Conservation (phyloP, 1,140 invertebrate genomes). For the Potamilus streckersoni region DNA sequence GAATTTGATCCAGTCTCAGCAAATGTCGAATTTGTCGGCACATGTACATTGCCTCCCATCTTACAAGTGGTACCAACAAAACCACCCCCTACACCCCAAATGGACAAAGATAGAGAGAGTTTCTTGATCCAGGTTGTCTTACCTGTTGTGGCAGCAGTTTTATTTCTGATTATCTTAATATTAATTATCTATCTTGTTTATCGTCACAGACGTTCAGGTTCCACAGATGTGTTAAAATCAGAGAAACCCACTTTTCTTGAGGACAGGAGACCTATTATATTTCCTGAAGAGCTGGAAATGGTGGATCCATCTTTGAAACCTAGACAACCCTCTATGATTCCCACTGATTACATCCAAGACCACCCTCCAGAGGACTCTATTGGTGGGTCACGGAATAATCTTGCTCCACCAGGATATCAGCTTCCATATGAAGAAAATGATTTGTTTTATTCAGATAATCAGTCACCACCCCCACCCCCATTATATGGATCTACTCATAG, state of each 20-base stretch:
- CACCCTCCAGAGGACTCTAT: conserved; percentile 13
- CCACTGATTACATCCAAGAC: conserved; percentile 36
- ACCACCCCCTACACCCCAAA: not conserved
- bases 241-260: conserved; percentile 45
- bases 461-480: conserved; percentile 13
- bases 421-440: conserved; percentile 20
- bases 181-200: conserved; percentile 25
- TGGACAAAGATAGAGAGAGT: not conserved
- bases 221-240: conserved; percentile 18
- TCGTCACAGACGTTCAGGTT: conserved; percentile 21
- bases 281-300: conserved; percentile 45
- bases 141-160: conserved; percentile 32
- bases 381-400: conserved; percentile 9
- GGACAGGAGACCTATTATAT: conserved; percentile 47
- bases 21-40: conserved; percentile 19
- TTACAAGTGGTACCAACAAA: not conserved
- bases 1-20: conserved; percentile 5
- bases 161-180: conserved; percentile 30
- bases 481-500: conserved; percentile 7
- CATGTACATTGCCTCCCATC: conserved; percentile 14
- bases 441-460: conserved; percentile 10
- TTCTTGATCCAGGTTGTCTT: conserved; percentile 31
- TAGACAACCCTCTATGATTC: conserved; percentile 34
- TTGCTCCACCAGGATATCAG: conserved; percentile 25
- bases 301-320: conserved; percentile 38